These are phyloP conservation scores for Anomalospiza imberbis DNA, from an alignment of 2,797 vertebrate genomes.

Conservation along the genomic window DNA sequence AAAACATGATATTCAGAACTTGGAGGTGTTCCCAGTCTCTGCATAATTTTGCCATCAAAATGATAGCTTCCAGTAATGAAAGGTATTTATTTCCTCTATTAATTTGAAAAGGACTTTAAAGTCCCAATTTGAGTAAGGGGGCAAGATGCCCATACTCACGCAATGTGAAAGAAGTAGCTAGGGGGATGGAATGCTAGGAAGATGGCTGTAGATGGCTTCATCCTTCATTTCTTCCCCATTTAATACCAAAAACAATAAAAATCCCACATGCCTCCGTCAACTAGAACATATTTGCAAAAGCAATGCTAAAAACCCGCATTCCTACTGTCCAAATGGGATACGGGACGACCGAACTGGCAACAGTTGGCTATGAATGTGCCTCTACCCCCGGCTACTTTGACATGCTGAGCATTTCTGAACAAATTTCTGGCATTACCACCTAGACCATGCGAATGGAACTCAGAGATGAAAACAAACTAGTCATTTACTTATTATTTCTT, in stretches of 20 bases:
- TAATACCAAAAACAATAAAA: not conserved
- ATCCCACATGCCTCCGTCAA: not conserved
- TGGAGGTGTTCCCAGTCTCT: not conserved
- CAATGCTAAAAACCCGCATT: accelerated
- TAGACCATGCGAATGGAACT: accelerated
- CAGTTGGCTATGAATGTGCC: accelerated
- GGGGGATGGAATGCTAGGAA: not conserved
- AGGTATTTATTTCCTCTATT: not conserved
- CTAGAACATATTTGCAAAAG: not conserved
- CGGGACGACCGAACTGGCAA: not conserved
- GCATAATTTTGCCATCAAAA: not conserved
- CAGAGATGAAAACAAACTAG: not conserved
- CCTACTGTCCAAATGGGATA: not conserved
- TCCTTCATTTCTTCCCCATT: not conserved
- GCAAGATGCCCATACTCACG: accelerated
- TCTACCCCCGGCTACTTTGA: not conserved
- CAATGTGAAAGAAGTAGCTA: not conserved
- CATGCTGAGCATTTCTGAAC: not conserved
- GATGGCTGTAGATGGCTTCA: not conserved
- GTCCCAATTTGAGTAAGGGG: not conserved
- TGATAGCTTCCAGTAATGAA: not conserved
- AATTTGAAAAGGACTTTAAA: not conserved
- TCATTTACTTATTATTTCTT: not conserved
- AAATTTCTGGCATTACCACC: not conserved
- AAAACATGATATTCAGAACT: conserved; percentile 6